phyloP scores from a whole-genome alignment of 1,140 invertebrate species.

The Paraescarpia echinospica region DNA sequence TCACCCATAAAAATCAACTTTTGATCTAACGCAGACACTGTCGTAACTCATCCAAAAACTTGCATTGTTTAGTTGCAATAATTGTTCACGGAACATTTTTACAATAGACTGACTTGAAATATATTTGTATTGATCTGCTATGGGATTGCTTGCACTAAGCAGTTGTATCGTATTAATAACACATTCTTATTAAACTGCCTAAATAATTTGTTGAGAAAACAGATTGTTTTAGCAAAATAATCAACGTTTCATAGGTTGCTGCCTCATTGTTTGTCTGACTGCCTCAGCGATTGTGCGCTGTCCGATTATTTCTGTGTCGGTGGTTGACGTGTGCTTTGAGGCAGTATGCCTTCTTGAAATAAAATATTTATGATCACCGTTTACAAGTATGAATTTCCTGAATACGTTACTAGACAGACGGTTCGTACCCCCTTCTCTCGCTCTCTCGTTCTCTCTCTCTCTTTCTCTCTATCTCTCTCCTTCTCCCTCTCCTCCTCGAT shows the following conservation, averaged over 20 bases:
- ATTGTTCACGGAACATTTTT: neutral
- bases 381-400: neutral
- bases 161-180: neutral
- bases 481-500: too few species aligned
- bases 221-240: too few species aligned
- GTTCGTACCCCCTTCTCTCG: neutral
- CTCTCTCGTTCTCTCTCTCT: neutral
- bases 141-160: neutral
- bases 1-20: neutral
- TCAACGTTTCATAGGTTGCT: too few species aligned
- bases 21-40: neutral
- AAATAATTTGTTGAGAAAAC: too few species aligned
- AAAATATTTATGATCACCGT: neutral
- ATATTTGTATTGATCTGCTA: neutral
- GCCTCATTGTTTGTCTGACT: neutral
- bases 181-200: neutral
- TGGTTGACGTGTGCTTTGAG: neutral
- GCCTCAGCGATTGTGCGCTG: neutral
- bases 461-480: neutral
- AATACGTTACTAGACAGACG: neutral
- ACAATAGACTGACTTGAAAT: too few species aligned
- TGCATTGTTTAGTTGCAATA: neutral
- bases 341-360: neutral
- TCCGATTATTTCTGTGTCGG: neutral
- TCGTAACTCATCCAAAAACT: neutral